These are phyloP conservation scores for Chrysochloris asiatica DNA, from an alignment of 2,113 vertebrate species.

Conservation along the genomic window DNA sequence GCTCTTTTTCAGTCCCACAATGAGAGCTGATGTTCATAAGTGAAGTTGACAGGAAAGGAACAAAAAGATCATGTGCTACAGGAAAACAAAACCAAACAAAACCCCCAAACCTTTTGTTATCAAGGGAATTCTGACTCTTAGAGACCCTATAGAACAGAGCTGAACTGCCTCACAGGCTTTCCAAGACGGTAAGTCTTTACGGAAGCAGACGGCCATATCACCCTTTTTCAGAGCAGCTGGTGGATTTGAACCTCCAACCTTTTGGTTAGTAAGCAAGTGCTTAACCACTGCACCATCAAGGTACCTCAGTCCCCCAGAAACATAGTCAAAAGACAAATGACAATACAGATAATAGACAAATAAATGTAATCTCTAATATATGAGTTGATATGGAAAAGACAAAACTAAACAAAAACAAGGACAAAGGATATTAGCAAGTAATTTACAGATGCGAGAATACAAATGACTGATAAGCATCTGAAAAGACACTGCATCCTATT, in stretches of 20 bases:
- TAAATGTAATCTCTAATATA: neutral
- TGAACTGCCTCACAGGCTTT: neutral
- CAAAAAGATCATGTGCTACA: neutral
- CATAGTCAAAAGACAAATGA: neutral
- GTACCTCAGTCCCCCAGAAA: neutral
- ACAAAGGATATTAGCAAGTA: neutral
- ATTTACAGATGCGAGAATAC: conserved; percentile 37
- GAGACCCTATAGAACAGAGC: neutral
- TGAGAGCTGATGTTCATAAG: conserved; percentile 10
- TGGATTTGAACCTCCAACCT: neutral
- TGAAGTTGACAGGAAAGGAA: neutral
- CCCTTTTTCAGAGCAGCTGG: neutral
- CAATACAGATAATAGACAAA: neutral
- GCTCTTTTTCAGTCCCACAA: neutral
- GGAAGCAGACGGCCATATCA: neutral
- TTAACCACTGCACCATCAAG: neutral
- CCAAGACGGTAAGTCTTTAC: neutral
- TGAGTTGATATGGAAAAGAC: neutral
- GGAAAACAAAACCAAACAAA: neutral
- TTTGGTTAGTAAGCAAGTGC: neutral
- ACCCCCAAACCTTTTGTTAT: too few species aligned
- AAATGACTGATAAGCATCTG: neutral
- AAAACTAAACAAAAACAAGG: conserved; percentile 9
- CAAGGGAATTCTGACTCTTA: too few species aligned
- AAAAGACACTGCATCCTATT: conserved; percentile 20